These are phyloP conservation scores for Metopolophium dirhodum DNA, from an alignment of 1,140 invertebrate genomes.

Conservation along the genomic window DNA sequence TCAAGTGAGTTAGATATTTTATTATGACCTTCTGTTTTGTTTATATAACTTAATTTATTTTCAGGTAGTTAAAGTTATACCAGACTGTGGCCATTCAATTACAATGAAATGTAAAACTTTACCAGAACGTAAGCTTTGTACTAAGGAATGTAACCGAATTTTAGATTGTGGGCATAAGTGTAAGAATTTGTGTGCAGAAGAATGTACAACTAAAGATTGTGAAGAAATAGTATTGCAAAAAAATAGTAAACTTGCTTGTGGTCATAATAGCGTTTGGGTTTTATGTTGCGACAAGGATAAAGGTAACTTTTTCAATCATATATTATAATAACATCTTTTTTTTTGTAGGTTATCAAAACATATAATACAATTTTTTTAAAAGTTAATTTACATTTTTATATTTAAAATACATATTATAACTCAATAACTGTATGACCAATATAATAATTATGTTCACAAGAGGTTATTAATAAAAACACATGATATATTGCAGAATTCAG, in stretches of 20 bases:
- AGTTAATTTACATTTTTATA: no score
- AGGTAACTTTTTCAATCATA: not conserved
- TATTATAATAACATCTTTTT: no score
- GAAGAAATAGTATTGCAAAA: conserved; percentile 5
- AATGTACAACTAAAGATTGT: conserved; percentile 28
- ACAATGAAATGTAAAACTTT: not conserved
- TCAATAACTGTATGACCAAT: no score
- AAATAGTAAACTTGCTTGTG: conserved; percentile 51
- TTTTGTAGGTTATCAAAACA: no score
- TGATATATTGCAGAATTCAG: conserved; percentile 32
- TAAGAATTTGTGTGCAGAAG: not conserved
- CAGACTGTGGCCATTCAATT: conserved; percentile 32
- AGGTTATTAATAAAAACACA: no score
- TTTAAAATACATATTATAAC: no score
- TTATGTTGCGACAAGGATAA: conserved; percentile 51
- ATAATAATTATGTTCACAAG: no score
- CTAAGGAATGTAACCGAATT: not conserved
- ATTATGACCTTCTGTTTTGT: not conserved
- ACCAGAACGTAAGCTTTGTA: not conserved
- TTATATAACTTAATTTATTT: not conserved
- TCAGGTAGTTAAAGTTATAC: conserved; percentile 31
- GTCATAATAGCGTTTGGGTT: conserved; percentile 48
- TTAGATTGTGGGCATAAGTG: conserved; percentile 23
- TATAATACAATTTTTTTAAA: no score
- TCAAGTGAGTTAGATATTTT: not conserved